A percentile compares a stretch with the other conserved stretches of the same genome.
phyloP scores from a whole-genome alignment of 2,113 vertebrate species.

The Cyanoramphus novaezelandiae region DNA sequence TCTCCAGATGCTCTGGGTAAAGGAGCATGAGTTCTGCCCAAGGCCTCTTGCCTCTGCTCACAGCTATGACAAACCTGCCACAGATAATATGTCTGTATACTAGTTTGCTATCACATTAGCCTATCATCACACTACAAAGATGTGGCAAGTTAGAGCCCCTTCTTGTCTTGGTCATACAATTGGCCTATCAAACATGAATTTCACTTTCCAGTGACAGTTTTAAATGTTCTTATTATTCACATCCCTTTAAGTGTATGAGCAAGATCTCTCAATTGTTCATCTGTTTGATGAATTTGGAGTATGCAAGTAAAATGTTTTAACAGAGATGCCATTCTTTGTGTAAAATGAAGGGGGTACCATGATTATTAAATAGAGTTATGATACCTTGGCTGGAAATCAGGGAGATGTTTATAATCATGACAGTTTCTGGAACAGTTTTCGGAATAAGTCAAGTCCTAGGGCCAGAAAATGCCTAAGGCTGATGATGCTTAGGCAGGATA shows the following conservation, averaged over 20 bases:
- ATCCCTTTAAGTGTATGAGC: background rate
- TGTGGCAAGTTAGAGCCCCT: background rate
- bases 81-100: background rate
- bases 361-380: background rate
- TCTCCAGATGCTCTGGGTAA: too few species aligned
- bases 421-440: background rate
- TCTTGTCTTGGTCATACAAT: background rate
- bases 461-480: background rate
- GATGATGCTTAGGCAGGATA: background rate
- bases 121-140: background rate
- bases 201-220: background rate
- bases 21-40: too few species aligned
- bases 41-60: too few species aligned
- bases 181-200: background rate
- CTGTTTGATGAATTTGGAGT: background rate
- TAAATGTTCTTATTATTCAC: background rate
- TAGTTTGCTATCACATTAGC: background rate
- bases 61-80: too few species aligned
- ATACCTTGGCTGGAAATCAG: background rate
- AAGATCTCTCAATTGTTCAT: background rate
- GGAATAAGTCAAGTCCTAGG: background rate
- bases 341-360: background rate
- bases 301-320: background rate
- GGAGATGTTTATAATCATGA: background rate
- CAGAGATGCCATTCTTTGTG: background rate